A percentile compares a stretch with the other conserved stretches of the same genome.
Conservation (phyloP, 2,888 invertebrate species). For the Mechanitis messenoides region DNA sequence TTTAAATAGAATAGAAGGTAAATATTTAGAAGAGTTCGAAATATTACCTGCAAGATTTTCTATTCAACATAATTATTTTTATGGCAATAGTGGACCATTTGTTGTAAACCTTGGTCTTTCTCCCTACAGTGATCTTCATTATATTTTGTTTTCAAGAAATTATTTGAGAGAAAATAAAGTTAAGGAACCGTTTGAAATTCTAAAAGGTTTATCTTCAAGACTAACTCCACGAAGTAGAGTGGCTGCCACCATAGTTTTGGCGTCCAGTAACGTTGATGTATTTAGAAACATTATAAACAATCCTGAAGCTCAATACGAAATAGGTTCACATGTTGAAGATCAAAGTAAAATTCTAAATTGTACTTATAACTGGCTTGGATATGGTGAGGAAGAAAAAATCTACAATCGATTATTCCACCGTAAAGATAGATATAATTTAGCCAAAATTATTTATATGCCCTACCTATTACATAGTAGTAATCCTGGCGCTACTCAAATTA, state of each 20-base stretch:
- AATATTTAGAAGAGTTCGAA: conserved; percentile 86
- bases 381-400: conserved; percentile 82
- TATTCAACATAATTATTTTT: conserved; percentile 92
- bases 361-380: conserved; percentile 95
- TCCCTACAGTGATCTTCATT: conserved; percentile 89
- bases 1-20: conserved; percentile 81
- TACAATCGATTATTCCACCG: conserved; percentile 87
- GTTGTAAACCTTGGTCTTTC: conserved; percentile 92
- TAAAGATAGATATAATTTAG: conserved; percentile 95
- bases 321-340: conserved; percentile 95
- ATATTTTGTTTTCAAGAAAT: conserved; percentile 90
- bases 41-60: conserved; percentile 81
- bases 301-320: conserved; percentile 92
- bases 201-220: conserved; percentile 79
- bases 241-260: conserved; percentile 93
- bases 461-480: conserved; percentile 93
- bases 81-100: conserved; percentile 90
- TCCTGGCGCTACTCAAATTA: conserved; percentile 89
- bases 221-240: conserved; percentile 94
- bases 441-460: conserved; percentile 93
- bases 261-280: conserved; percentile 92
- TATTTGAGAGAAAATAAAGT: conserved; percentile 91
- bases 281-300: conserved; percentile 95
- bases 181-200: conserved; percentile 86
- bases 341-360: conserved; percentile 96